A percentile compares a stretch with the other conserved stretches of the same genome.
Evolutionary conservation across 37 sponge, comb jelly and placozoan genomes (phyloP).

Genomic region (Beroe forskalii): DNA sequence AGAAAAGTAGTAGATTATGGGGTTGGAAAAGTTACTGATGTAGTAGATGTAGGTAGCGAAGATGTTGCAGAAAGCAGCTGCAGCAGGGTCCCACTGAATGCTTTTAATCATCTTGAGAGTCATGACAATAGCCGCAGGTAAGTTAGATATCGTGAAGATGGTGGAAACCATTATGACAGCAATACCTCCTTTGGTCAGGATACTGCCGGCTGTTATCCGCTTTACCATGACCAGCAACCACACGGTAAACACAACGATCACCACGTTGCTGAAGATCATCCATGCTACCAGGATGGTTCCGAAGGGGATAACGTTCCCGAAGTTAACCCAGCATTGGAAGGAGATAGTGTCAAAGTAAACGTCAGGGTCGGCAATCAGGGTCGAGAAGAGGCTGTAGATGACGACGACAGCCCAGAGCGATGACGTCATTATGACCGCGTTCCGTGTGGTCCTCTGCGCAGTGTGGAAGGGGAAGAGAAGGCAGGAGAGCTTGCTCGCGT

Average conservation of each 20-base stretch:
- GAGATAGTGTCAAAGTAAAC: conserved; percentile 14
- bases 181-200: not conserved
- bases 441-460: not conserved
- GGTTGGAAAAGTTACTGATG: conserved; percentile 43
- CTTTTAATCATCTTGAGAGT: not conserved
- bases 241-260: not conserved
- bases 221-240: conserved; percentile 28
- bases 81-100: not conserved
- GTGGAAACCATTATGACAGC: not conserved
- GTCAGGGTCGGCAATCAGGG: not conserved
- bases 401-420: not conserved
- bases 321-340: conserved; percentile 63
- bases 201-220: not conserved
- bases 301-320: not conserved
- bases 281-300: conserved; percentile 37
- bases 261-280: not conserved
- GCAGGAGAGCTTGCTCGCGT: conserved; percentile 11
- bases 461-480: conserved; percentile 34
- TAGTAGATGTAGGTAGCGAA: conserved; percentile 49
- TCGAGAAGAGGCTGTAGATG: conserved; percentile 9
- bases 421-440: not conserved
- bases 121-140: conserved; percentile 48
- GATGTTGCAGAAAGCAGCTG: not conserved
- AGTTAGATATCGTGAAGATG: conserved; percentile 1
- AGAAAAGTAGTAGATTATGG: conserved; percentile 20